Evolutionary conservation across 2,797 vertebrate species (phyloP), one percentile per base, ranked within the genome.

Genomic region (Spinus olivaceus): DNA sequence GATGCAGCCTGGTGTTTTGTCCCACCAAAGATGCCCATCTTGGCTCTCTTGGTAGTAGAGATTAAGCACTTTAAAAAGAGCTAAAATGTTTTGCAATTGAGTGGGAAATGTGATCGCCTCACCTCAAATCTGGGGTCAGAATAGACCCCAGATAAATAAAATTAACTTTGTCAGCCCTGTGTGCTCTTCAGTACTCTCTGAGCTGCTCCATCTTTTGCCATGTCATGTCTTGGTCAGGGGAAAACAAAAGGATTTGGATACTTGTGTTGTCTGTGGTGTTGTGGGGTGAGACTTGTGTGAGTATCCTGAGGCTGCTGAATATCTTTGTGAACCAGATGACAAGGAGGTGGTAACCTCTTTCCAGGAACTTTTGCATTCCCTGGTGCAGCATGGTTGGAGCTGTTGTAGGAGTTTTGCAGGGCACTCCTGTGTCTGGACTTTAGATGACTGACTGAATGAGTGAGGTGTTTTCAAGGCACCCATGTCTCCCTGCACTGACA

Each of bases 351-450:
- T 12, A 65, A 46, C 11, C 8, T 9, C 23, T 63, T 57, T 25
- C 23, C 10, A 4, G 0, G 1, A 66, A 35, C 22, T 54, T 17
- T 19, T 33, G 5, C 1, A 0, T n/a, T 87, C 12, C 27, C 15
- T 1, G 0, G 4, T 16, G 8, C 30, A 47, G 41, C 13, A 30
- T 51, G 28, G 19, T 33, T 0, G 0, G 42, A 74, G 15, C 8
- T 57, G 13, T 25, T 65, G 5, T 12, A 49, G 33, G 37, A 10
- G 37, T 59, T 80, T 42, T 80, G 12, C 30, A 60, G 37, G 27
- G 5, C 14, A 8, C 4, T 71, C 15, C 21, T 42, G 2, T 28
- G 20, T 8, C 8, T 78, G 67, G 24, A 20, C 11, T 49, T 83
- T 4, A 30, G 46, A 3, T 53, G 57, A 24, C 24, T 41, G 49